A percentile compares a stretch with the other conserved stretches of the same genome.
Conservation (phyloP, 2,888 invertebrate species). For the Drosophila algonquin region DNA sequence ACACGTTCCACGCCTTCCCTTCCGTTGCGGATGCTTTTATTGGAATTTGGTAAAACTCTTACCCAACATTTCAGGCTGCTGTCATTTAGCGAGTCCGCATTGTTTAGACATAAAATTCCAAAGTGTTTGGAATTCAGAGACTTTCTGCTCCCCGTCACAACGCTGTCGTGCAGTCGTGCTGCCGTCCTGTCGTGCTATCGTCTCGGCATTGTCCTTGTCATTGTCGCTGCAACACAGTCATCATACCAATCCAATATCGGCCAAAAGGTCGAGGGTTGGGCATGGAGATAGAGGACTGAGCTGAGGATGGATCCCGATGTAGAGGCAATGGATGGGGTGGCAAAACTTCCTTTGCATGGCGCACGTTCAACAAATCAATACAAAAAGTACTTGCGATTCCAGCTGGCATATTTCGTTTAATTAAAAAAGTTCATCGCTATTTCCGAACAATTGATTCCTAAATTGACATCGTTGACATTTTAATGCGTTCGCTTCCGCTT, state of each 20-base stretch:
- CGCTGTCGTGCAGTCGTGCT: constrained; percentile 12
- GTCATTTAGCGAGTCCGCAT: constrained; percentile 69
- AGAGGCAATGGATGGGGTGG: neutral
- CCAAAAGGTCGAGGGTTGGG: constrained; percentile 7
- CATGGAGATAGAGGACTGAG: neutral
- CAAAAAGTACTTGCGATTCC: constrained; percentile 44
- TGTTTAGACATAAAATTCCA: constrained; percentile 75
- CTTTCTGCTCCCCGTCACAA: constrained; percentile 35
- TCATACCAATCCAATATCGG: constrained; percentile 27
- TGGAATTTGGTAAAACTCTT: constrained; percentile 71
- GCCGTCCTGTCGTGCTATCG: neutral
- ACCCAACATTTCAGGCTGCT: constrained; percentile 65
- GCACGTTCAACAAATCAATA: constrained; percentile 69
- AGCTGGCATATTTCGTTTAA: constrained; percentile 65
- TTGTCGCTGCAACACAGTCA: constrained; percentile 16
- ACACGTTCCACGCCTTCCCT: neutral
- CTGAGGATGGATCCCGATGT: neutral
- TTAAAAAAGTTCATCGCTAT: constrained; percentile 71
- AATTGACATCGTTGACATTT: constrained; percentile 67
- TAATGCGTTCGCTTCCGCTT: constrained; percentile 68
- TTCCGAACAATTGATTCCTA: constrained; percentile 69
- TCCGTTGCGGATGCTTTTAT: constrained; percentile 36
- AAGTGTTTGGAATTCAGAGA: constrained; percentile 72
- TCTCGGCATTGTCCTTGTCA: constrained; percentile 1
- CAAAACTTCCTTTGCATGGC: constrained; percentile 25